Conservation (phyloP, 2,113 vertebrate species). For the Capreolus pygargus region DNA sequence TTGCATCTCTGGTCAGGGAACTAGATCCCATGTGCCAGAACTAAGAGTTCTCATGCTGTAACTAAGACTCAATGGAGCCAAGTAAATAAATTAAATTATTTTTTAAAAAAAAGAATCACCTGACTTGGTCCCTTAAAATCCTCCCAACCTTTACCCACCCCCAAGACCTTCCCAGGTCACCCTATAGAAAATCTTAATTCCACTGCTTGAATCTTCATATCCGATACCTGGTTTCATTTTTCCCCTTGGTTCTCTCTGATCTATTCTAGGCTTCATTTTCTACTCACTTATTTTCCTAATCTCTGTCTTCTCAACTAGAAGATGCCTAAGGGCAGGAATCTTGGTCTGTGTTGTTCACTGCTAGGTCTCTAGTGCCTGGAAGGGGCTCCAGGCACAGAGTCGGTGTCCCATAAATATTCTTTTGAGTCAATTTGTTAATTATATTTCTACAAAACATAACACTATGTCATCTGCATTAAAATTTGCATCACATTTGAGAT, state of each 20-base stretch:
- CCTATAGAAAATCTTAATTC: not conserved
- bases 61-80: not conserved
- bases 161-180: not conserved
- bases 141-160: not conserved
- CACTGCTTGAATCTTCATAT: not conserved
- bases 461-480: not conserved
- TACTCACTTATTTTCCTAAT: not conserved
- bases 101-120: not conserved
- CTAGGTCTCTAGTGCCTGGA: not conserved
- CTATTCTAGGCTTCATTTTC: too few relatives aligned
- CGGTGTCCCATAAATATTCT: too few relatives aligned
- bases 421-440: not conserved
- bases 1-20: not conserved
- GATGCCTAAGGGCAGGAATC: not conserved
- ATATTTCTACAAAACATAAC: not conserved
- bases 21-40: not conserved
- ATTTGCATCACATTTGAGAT: not conserved
- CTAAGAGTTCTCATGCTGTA: not conserved
- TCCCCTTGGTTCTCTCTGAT: not conserved
- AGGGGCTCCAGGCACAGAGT: not conserved
- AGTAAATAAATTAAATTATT: not conserved
- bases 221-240: not conserved
- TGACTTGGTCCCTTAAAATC: not conserved
- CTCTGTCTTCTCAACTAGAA: not conserved
- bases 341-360: not conserved